These are phyloP conservation scores for Plagodis pulveraria DNA, from an alignment of 2,888 invertebrate species.

Conservation along the genomic window DNA sequence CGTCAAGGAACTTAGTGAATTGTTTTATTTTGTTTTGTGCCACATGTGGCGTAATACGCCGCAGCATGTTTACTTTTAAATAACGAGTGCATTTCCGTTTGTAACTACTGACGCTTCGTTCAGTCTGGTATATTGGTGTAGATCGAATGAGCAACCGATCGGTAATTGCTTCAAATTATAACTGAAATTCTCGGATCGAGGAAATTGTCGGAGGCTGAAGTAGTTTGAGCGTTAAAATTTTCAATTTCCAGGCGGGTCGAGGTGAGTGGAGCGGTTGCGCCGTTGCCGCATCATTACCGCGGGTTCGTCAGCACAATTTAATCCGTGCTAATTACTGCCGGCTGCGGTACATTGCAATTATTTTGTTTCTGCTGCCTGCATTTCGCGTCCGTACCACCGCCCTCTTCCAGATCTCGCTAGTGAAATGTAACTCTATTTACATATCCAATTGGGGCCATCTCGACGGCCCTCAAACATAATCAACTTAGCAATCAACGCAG, in stretches of 20 bases:
- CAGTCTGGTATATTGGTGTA: conserved; percentile 6
- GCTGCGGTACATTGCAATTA: conserved; percentile 49
- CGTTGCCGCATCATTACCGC: conserved; percentile 55
- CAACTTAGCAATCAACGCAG: conserved; percentile 57
- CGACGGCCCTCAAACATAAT: conserved; percentile 45
- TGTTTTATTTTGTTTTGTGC: conserved; percentile 56
- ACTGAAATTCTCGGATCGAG: conserved; percentile 37
- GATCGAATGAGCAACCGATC: conserved; percentile 18
- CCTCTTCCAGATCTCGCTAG: conserved; percentile 28
- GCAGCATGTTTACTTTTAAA: conserved; percentile 38
- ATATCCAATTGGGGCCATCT: conserved; percentile 53
- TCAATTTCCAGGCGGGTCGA: conserved; percentile 48
- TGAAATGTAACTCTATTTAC: conserved; percentile 57
- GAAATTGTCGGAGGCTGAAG: conserved; percentile 48
- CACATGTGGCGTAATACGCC: conserved; percentile 52
- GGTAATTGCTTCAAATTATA: conserved; percentile 29
- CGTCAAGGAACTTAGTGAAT: conserved; percentile 54
- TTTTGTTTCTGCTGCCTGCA: conserved; percentile 30
- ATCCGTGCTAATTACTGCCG: conserved; percentile 69
- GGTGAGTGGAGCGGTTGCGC: conserved; percentile 47
- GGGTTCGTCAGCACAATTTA: conserved; percentile 61
- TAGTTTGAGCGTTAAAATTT: conserved; percentile 56
- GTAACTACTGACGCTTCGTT: conserved; percentile 20
- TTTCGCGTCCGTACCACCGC: conserved; percentile 28
- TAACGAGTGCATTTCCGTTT: conserved; percentile 33